Evolutionary conservation across 2,113 vertebrate species (phyloP).

Genomic region (Gymnogyps californianus): DNA sequence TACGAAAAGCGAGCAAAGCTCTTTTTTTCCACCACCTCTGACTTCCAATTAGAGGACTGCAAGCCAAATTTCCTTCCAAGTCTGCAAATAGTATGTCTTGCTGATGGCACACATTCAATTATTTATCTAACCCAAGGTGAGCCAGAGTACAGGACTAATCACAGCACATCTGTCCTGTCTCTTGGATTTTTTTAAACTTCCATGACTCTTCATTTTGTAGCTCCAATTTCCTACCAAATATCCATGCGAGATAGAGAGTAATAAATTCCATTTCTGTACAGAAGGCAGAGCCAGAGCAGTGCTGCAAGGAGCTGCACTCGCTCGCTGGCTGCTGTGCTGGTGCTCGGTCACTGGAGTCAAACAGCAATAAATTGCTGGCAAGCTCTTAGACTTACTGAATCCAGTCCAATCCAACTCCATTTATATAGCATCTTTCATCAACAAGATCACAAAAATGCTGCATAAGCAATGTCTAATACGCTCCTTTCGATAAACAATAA

Average conservation of each 20-base stretch:
- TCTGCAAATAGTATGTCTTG: slow-evolving; percentile 23
- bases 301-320: background rate
- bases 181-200: slow-evolving; percentile 62
- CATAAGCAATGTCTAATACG: slow-evolving; percentile 22
- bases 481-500: background rate
- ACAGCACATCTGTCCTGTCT: slow-evolving; percentile 27
- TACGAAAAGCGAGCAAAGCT: background rate
- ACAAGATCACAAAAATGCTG: slow-evolving; percentile 21
- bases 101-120: slow-evolving; percentile 63
- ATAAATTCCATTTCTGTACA: slow-evolving; percentile 70
- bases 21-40: slow-evolving; percentile 18
- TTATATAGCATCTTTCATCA: slow-evolving; percentile 49
- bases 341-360: slow-evolving; percentile 55
- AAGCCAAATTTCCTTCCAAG: slow-evolving; percentile 57
- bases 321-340: background rate
- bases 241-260: slow-evolving; percentile 31
- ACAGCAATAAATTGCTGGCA: slow-evolving; percentile 58
- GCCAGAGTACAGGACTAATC: slow-evolving; percentile 67
- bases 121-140: slow-evolving; percentile 77
- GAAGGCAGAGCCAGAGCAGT: slow-evolving; percentile 40
- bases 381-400: background rate
- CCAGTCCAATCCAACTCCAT: background rate
- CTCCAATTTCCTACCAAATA: slow-evolving; percentile 62
- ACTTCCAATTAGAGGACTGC: slow-evolving; percentile 58
- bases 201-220: slow-evolving; percentile 61